Conservation (phyloP, 2,113 vertebrate species). For the Strigops habroptila region DNA sequence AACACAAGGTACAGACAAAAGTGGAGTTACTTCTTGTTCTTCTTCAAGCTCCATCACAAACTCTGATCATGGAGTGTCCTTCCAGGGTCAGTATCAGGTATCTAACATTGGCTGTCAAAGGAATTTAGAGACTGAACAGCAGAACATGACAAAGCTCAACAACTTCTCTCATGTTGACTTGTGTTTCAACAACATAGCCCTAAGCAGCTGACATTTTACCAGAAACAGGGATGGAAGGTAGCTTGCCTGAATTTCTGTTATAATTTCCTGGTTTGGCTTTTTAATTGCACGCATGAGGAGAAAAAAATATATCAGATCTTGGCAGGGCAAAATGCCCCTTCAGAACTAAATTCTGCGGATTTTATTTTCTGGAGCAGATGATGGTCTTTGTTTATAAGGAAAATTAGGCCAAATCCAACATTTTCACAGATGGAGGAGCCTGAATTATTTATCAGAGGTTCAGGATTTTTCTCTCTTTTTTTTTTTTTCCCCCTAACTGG, state of each 20-base stretch:
- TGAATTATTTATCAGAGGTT: constrained; percentile 82
- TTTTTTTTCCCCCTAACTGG: neutral
- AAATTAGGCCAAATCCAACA: constrained; percentile 80
- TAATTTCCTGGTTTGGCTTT: constrained; percentile 6
- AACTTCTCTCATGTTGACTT: neutral
- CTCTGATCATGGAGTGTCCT: neutral
- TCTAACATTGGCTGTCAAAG: neutral
- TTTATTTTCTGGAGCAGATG: constrained; percentile 70
- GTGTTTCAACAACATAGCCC: neutral
- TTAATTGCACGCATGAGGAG: neutral
- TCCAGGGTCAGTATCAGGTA: neutral
- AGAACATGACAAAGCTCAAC: neutral
- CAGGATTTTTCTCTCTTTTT: constrained; percentile 44
- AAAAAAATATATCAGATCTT: constrained; percentile 11
- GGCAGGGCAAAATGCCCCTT: constrained; percentile 2
- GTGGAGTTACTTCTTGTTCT: neutral
- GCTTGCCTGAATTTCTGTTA: neutral
- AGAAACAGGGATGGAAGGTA: neutral
- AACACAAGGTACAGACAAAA: neutral
- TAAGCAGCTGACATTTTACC: neutral
- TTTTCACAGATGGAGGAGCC: constrained; percentile 78
- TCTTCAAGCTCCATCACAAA: neutral
- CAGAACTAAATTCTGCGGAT: constrained; percentile 17
- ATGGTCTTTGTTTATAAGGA: constrained; percentile 76
- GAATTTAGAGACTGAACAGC: neutral